These are phyloP conservation scores for Hemistola chrysoprasaria DNA, from an alignment of 2,888 invertebrate genomes.

Conservation along the genomic window DNA sequence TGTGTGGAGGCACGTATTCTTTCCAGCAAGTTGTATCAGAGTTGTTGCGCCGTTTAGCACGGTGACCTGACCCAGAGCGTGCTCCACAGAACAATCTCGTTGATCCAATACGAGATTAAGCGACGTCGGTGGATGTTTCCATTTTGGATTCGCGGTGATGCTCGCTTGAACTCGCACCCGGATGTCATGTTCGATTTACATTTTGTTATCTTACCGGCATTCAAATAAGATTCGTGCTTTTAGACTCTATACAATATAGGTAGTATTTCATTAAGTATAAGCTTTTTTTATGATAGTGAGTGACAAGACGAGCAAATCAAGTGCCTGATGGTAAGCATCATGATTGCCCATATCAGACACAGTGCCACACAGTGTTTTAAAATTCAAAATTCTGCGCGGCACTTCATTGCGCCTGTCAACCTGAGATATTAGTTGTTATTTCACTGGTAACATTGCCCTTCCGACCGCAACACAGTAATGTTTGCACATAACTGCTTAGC, in stretches of 20 bases:
- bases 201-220: conserved; percentile 61
- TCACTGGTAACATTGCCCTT: too few relatives aligned
- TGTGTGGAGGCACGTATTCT: conserved; percentile 46
- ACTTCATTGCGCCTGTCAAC: too few relatives aligned
- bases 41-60: conserved; percentile 69
- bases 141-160: conserved; percentile 66
- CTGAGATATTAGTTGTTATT: too few relatives aligned
- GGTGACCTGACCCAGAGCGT: conserved; percentile 63
- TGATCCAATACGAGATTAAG: conserved; percentile 73
- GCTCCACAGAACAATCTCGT: conserved; percentile 60
- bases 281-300: too few relatives aligned
- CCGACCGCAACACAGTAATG: too few relatives aligned
- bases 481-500: too few relatives aligned
- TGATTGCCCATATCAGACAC: too few relatives aligned
- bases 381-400: too few relatives aligned
- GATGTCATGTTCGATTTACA: conserved; percentile 73
- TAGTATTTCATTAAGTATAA: too few relatives aligned
- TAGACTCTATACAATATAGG: conserved; percentile 13
- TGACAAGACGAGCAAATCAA: too few relatives aligned
- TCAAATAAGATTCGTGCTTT: conserved; percentile 57
- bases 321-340: too few relatives aligned
- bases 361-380: too few relatives aligned
- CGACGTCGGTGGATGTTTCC: conserved; percentile 67
- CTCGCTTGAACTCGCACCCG: conserved; percentile 73
- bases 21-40: conserved; percentile 44